Conservation (phyloP, 2,113 vertebrate species). For the Epinephelus fuscoguttatus region DNA sequence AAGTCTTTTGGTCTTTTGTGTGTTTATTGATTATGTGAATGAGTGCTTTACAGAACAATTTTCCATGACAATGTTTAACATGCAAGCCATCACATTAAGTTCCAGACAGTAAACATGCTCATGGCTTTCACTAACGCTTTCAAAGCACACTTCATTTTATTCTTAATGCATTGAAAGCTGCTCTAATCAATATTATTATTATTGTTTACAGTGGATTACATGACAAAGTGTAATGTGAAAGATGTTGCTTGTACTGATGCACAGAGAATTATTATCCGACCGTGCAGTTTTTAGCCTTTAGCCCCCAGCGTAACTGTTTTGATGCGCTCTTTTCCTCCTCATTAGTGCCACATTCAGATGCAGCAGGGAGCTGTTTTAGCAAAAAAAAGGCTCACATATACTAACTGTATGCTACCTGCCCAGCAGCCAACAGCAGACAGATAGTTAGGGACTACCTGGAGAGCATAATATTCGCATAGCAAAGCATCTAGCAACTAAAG, state of each 20-base stretch:
- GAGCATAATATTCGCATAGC: too few relatives aligned
- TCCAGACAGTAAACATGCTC: background rate
- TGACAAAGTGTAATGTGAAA: background rate
- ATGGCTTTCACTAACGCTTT: background rate
- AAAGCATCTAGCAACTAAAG: too few relatives aligned
- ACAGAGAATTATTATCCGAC: background rate
- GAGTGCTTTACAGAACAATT: too few relatives aligned
- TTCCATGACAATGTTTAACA: background rate
- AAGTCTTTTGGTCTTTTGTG: too few relatives aligned
- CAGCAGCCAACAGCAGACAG: too few relatives aligned
- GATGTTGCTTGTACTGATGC: background rate
- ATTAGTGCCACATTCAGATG: background rate
- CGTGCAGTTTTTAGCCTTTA: background rate
- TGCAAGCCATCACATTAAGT: background rate
- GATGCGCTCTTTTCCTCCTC: background rate
- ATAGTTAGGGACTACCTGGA: too few relatives aligned
- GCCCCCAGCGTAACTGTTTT: background rate
- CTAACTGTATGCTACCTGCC: too few relatives aligned
- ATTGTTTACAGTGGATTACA: too few relatives aligned
- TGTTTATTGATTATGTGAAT: too few relatives aligned
- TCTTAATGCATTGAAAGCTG: background rate
- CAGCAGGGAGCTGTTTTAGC: too few relatives aligned
- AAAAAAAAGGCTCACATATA: too few relatives aligned
- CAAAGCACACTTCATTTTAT: background rate
- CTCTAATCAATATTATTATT: background rate